Percentiles rank a stretch among this genome's conserved stretches.
Conservation (phyloP, 1,140 invertebrate species). For the Paraescarpia echinospica region DNA sequence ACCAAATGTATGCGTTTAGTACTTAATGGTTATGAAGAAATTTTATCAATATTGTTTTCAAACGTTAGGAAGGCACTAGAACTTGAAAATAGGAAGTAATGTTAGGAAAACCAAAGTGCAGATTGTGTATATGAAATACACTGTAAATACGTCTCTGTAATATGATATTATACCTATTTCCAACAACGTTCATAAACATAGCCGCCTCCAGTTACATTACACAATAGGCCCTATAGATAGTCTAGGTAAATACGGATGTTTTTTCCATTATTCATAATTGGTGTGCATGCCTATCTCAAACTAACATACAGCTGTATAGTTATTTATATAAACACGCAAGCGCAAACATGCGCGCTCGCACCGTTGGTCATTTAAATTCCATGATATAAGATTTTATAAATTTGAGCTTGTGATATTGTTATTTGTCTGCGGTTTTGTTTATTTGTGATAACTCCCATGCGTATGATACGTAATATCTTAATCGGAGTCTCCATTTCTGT, state of each 20-base stretch:
- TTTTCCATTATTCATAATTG: background rate
- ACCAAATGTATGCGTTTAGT: background rate
- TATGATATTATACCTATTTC: too few species aligned
- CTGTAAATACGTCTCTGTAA: background rate
- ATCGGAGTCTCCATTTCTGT: too few species aligned
- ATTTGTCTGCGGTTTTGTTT: too few species aligned
- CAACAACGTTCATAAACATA: background rate
- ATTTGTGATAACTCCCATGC: too few species aligned
- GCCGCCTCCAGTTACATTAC: background rate
- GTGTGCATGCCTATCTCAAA: background rate
- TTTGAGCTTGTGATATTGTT: too few species aligned
- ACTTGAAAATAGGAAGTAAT: background rate
- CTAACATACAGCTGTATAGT: background rate
- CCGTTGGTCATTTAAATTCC: too few species aligned
- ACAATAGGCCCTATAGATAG: background rate
- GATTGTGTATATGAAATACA: background rate
- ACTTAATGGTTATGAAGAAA: background rate
- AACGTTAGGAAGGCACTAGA: background rate
- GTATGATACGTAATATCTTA: too few species aligned
- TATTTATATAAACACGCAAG: too few species aligned
- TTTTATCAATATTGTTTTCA: background rate
- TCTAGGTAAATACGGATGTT: background rate
- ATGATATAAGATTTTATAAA: too few species aligned
- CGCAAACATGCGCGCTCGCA: too few species aligned
- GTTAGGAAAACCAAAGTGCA: background rate